These are phyloP conservation scores for Dromas ardeola DNA, from an alignment of 2,113 vertebrate species.

Conservation along the genomic window DNA sequence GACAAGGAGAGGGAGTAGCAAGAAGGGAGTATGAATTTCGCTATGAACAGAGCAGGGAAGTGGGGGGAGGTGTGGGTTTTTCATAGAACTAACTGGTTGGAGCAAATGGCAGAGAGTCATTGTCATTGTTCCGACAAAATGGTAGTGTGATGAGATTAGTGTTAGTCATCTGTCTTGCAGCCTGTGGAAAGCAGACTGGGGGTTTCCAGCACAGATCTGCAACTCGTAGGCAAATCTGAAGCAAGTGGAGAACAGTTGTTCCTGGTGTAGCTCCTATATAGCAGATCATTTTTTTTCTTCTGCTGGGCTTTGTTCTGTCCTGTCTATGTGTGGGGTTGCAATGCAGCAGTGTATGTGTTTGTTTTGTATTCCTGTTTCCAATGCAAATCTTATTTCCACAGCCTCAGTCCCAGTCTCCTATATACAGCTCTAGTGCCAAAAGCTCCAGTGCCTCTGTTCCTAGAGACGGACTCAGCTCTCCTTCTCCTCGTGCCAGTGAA, in stretches of 20 bases:
- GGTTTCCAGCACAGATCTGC: conserved; percentile 19
- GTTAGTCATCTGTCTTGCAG: conserved; percentile 59
- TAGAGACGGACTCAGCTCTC: conserved; percentile 79
- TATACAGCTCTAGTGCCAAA: conserved; percentile 79
- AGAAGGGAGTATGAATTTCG: neutral
- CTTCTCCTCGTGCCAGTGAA: conserved; percentile 79
- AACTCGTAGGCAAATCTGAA: neutral
- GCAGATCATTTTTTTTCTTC: neutral
- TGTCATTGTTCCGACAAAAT: neutral
- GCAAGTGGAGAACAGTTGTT: neutral
- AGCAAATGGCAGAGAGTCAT: neutral
- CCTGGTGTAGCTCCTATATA: neutral
- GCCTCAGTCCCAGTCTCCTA: conserved; percentile 73
- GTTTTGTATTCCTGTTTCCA: neutral
- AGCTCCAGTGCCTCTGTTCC: conserved; percentile 74
- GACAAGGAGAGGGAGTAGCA: neutral
- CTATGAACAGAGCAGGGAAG: neutral
- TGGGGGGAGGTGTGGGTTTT: neutral
- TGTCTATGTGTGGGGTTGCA: neutral
- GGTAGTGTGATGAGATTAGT: conserved; percentile 2
- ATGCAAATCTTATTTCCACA: conserved; percentile 27
- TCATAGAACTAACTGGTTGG: neutral
- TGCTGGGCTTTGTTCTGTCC: neutral
- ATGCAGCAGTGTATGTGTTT: neutral
- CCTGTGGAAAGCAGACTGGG: neutral